A percentile compares a stretch with the other conserved stretches of the same genome.
Evolutionary conservation across 2,797 vertebrate genomes (phyloP).

Genomic region (Cyclura pinguis): DNA sequence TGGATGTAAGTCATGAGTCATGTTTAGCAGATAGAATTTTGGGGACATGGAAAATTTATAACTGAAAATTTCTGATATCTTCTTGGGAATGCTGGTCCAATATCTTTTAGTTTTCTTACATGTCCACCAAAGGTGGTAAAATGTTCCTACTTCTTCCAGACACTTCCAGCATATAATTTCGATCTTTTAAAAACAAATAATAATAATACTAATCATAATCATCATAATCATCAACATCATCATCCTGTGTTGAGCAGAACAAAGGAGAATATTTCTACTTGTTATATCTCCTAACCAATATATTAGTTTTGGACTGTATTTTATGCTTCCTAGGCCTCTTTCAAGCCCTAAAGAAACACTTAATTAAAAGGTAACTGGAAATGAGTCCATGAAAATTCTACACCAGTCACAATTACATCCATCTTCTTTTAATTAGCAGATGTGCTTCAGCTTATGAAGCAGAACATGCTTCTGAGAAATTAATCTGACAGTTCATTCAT

Average conservation of each 20-base stretch:
- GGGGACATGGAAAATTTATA: too few relatives aligned
- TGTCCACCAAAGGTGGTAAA: too few relatives aligned
- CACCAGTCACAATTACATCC: not conserved
- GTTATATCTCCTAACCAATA: accelerated
- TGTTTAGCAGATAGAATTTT: too few relatives aligned
- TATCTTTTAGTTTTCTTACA: too few relatives aligned
- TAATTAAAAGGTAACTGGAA: slow-evolving; percentile 39
- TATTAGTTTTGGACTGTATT: not conserved
- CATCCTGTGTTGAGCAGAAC: not conserved
- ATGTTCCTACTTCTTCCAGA: too few relatives aligned
- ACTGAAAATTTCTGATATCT: too few relatives aligned
- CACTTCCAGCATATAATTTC: too few relatives aligned
- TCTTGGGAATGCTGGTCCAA: too few relatives aligned
- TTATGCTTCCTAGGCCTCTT: not conserved
- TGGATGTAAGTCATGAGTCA: too few relatives aligned
- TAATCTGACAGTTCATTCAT: not conserved
- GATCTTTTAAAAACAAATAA: too few relatives aligned
- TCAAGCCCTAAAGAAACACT: not conserved
- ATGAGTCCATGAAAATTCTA: slow-evolving; percentile 25
- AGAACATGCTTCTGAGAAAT: accelerated
- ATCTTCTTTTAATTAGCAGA: slow-evolving; percentile 13
- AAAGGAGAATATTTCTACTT: not conserved
- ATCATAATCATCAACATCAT: too few relatives aligned
- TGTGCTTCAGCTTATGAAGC: accelerated
- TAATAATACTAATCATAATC: too few relatives aligned